Percentiles rank a stretch among this genome's conserved stretches.
Evolutionary conservation across 1,140 invertebrate genomes (phyloP).

Genomic region (Drosophila trapezifrons): DNA sequence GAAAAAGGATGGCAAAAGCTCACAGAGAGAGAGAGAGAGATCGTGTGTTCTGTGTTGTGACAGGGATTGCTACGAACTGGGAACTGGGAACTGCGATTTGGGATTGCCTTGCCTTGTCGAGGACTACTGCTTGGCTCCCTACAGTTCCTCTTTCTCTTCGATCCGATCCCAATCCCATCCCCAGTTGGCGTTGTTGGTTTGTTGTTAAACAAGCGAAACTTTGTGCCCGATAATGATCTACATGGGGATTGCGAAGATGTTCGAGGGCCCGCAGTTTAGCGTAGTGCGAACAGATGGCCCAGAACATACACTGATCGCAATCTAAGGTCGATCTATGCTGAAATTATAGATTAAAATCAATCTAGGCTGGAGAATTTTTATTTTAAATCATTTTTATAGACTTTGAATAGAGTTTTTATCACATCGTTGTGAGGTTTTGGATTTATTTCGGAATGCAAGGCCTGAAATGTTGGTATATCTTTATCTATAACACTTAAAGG

Average conservation of each 20-base stretch:
- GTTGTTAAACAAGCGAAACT: slow-evolving; percentile 81
- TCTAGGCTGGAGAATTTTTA: too few relatives aligned
- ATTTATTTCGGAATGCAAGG: too few relatives aligned
- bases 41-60: slow-evolving; percentile 39
- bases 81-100: slow-evolving; percentile 34
- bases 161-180: slow-evolving; percentile 24
- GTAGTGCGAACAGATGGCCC: slow-evolving; percentile 79
- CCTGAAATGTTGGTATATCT: too few relatives aligned
- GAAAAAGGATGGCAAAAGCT: slow-evolving; percentile 40
- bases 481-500: too few relatives aligned
- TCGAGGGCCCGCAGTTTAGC: slow-evolving; percentile 69
- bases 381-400: too few relatives aligned
- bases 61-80: slow-evolving; percentile 30
- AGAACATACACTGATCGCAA: slow-evolving; percentile 17
- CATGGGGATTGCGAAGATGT: slow-evolving; percentile 48
- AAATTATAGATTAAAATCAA: neutral
- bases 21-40: neutral
- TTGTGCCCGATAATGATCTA: slow-evolving; percentile 80
- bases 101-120: slow-evolving; percentile 53
- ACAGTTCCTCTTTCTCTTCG: slow-evolving; percentile 5
- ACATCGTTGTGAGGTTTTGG: too few relatives aligned
- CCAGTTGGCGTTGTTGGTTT: slow-evolving; percentile 69
- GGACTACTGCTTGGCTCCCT: slow-evolving; percentile 43
- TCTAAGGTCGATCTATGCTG: too few relatives aligned
- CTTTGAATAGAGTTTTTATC: too few relatives aligned